Evolutionary conservation across 2,888 invertebrate species (phyloP), one percentile per base, ranked within the genome.

Genomic region (Aricia artaxerxes): DNA sequence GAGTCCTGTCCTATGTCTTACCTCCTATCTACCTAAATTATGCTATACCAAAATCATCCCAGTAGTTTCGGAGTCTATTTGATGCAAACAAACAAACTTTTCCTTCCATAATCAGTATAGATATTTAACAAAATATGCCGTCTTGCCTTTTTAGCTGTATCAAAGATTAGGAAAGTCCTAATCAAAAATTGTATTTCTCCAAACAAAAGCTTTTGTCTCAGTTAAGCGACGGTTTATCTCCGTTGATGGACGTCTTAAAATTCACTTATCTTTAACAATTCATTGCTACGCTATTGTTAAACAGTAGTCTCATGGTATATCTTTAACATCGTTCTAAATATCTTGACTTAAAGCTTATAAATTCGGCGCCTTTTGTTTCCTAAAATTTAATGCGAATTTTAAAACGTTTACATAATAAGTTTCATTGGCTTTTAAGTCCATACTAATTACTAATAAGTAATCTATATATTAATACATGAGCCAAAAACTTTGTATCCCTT

Each of bases 271-370:
- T 82, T 80, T 82, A 84, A 88, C 88, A 88, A 91, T 90, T 90
- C 91, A 91, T 90, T 90, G 90, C 90, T 91, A 91, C 89, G 89
- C 91, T 86, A 90, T 93, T 91, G 92, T 92, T 89, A 82, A 85
- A 85, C 84, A 85, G 83, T 84, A 85, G 61, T 91, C 91, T 91
- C 90, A 90, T 88, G 89, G 91, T 90, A 92, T 92, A 90, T 89
- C 85, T 87, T 88, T 89, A 92, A 92, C 81, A 81, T 80, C 69
- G 81, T 81, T 80, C 80, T 80, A 75, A 80, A 81, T 81, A 81
- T 81, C 81, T 77, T 80, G 80, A 80, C 81, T 80, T 79, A 81
- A 80, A 77, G 78, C 79, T 79, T 75, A 81, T 82, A 81, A 82
- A 82, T 82, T 79, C 78, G 81, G 80, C 80, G 79, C 80, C 79